Conservation (phyloP, 2,797 vertebrate species). For the Hyperoplus lanceolatus region DNA sequence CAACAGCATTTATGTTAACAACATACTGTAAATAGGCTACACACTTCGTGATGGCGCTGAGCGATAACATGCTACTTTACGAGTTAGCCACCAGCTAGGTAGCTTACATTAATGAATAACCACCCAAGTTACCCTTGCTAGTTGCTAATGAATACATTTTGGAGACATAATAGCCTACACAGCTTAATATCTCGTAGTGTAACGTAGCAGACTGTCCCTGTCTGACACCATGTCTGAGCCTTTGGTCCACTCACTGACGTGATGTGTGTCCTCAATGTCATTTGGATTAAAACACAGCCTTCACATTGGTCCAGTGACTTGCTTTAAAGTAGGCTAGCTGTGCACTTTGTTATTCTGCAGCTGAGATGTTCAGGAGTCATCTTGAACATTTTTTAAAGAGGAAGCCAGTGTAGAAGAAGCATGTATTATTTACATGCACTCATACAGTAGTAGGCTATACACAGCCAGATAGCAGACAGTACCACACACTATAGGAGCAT, state of each 20-base stretch:
- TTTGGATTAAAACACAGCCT: constrained; percentile 10
- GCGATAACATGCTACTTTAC: constrained; percentile 30
- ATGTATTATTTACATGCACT: constrained; percentile 63
- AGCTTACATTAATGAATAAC: background rate
- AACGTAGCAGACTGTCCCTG: background rate
- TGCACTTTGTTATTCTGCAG: constrained; percentile 36
- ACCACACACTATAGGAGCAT: background rate
- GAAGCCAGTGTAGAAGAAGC: constrained; percentile 29
- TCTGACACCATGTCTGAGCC: constrained; percentile 6
- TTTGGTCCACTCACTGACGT: background rate
- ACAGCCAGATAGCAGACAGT: constrained; percentile 12
- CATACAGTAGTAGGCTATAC: background rate
- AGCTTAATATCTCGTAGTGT: background rate
- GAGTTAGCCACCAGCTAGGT: constrained; percentile 36
- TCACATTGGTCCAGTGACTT: constrained; percentile 9
- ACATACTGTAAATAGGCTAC: constrained; percentile 48
- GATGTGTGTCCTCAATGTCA: background rate
- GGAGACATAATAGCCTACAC: background rate
- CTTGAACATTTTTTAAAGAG: constrained; percentile 36
- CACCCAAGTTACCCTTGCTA: background rate
- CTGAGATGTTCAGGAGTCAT: constrained; percentile 41
- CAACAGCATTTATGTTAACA: constrained; percentile 40
- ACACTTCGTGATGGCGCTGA: constrained; percentile 59
- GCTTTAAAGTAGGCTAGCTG: constrained; percentile 16
- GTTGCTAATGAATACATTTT: background rate